Percentiles rank a stretch among this genome's conserved stretches.
phyloP scores from a whole-genome alignment of 2,797 vertebrate genomes.

The Parambassis ranga region DNA sequence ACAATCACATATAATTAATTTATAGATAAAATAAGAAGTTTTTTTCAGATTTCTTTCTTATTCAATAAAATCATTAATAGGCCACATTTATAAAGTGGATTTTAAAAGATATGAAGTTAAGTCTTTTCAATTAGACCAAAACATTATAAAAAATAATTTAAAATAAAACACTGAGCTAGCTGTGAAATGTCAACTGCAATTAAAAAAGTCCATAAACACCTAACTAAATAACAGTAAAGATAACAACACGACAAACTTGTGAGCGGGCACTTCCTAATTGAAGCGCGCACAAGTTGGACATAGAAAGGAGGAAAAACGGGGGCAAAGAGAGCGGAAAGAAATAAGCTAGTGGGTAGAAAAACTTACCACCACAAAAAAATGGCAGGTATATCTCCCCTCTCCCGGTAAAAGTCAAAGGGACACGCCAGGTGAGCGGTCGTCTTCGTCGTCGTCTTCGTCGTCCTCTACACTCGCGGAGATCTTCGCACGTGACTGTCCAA shows the following conservation, averaged over 20 bases:
- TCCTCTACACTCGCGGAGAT: constrained; percentile 56
- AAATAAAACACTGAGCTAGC: no score
- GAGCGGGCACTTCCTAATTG: constrained; percentile 47
- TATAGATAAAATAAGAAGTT: no score
- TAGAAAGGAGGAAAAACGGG: constrained; percentile 33
- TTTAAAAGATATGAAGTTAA: no score
- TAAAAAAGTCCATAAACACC: no score
- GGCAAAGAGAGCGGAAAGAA: constrained; percentile 38
- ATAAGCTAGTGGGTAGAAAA: constrained; percentile 45
- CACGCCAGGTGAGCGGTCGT: constrained; percentile 71
- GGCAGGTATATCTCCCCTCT: constrained; percentile 67
- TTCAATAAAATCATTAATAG: no score
- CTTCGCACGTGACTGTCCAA: constrained; percentile 77
- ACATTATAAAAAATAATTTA: no score
- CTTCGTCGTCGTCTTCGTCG: constrained; percentile 62
- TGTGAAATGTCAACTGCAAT: no score
- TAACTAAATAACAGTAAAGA: no score
- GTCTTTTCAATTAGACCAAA: no score
- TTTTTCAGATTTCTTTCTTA: no score
- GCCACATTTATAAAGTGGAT: no score
- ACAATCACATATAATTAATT: no score
- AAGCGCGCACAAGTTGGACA: constrained; percentile 15
- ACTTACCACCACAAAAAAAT: constrained; percentile 71
- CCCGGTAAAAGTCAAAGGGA: constrained; percentile 50
- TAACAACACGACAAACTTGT: constrained; percentile 31